A percentile compares a stretch with the other conserved stretches of the same genome.
Evolutionary conservation across 2,113 vertebrate genomes (phyloP).

Genomic region (Oncorhynchus clarkii): DNA sequence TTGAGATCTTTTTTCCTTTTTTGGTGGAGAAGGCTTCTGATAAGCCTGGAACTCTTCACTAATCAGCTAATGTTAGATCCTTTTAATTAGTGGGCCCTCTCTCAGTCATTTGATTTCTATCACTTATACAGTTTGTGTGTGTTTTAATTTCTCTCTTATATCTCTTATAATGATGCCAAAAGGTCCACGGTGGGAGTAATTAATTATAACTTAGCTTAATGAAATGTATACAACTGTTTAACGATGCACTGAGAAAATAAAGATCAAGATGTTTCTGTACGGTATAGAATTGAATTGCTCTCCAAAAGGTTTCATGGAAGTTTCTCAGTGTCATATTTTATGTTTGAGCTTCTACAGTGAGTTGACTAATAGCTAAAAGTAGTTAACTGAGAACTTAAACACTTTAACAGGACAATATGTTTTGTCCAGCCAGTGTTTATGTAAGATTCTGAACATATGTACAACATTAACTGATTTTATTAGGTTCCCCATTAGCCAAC

Average conservation of each 20-base stretch:
- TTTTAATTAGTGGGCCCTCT: slow-evolving; percentile 36
- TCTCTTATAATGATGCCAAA: slow-evolving; percentile 34
- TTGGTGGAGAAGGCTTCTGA: slow-evolving; percentile 14
- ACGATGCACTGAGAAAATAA: slow-evolving; percentile 17
- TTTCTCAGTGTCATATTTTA: neutral
- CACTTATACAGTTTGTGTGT: slow-evolving; percentile 47
- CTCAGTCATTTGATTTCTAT: slow-evolving; percentile 50
- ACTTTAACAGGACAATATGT: too few relatives aligned
- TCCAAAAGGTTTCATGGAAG: neutral
- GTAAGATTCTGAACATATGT: too few relatives aligned
- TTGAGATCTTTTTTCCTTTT: neutral
- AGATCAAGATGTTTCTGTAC: slow-evolving; percentile 4
- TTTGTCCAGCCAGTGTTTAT: too few relatives aligned
- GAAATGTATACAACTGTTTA: slow-evolving; percentile 32
- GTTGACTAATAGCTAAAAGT: neutral
- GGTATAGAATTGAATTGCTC: neutral
- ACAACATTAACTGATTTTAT: neutral
- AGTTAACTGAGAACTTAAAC: too few relatives aligned
- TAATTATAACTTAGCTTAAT: slow-evolving; percentile 45
- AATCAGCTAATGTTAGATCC: too few relatives aligned
- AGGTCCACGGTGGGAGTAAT: slow-evolving; percentile 42
- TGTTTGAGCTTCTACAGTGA: neutral
- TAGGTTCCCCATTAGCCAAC: too few relatives aligned
- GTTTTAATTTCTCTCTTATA: slow-evolving; percentile 45
- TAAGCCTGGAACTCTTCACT: slow-evolving; percentile 40